Evolutionary conservation across 2,113 vertebrate genomes (phyloP).

Genomic region (Hassar affinis): DNA sequence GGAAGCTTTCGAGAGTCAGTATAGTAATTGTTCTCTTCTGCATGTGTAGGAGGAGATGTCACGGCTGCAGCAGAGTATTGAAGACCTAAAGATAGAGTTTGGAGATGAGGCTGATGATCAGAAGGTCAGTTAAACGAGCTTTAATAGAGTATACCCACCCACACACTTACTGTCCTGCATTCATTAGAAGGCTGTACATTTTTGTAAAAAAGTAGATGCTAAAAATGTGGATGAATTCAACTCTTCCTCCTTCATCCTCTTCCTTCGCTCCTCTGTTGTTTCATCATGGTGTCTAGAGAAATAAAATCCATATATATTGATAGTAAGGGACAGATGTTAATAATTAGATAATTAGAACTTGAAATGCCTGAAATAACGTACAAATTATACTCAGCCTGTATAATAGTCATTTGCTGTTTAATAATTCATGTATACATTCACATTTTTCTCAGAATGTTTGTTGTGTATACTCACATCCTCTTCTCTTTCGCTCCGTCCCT

Average conservation of each 20-base stretch:
- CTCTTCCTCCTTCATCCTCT: too few relatives aligned
- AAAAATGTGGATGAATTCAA: too few relatives aligned
- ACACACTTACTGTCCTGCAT: not conserved
- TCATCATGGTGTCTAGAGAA: not conserved
- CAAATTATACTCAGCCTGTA: not conserved
- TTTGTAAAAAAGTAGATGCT: not conserved
- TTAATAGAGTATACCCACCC: not conserved
- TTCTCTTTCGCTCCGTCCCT: not conserved
- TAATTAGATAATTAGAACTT: not conserved
- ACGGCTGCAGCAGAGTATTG: constrained; percentile 86
- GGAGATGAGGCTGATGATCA: constrained; percentile 74
- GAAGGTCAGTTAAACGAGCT: constrained; percentile 69
- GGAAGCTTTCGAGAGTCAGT: not conserved
- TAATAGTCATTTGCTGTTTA: too few relatives aligned
- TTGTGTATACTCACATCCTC: not conserved
- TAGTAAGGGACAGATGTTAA: not conserved
- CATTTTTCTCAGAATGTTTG: not conserved
- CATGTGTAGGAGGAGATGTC: constrained; percentile 88
- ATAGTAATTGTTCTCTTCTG: constrained; percentile 9
- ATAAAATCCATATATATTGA: not conserved
- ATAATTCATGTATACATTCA: not conserved
- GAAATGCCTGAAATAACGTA: not conserved
- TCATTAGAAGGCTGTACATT: not conserved
- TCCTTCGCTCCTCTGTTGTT: not conserved
- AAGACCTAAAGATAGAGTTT: constrained; percentile 77